Base-by-base conservation (phyloP, 2,797 vertebrate genomes). In the Anableps anableps region DNA sequence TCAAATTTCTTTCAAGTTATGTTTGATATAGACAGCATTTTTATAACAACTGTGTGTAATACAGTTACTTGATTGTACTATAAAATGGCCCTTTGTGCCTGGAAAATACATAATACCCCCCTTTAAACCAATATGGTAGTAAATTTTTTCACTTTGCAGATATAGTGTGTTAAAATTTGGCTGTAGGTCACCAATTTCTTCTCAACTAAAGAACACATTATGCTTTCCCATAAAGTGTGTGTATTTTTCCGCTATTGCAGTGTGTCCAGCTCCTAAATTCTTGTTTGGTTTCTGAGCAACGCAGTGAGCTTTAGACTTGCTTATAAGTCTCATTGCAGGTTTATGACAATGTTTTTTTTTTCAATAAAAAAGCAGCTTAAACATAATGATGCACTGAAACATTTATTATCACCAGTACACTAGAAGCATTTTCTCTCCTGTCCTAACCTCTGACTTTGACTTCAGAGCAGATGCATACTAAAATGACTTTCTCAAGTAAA, bases 171-270 rank as follows among this genome's bases (percentile, higher is more conserved):
- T 62, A 29, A 62, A n/a, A 62, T 62, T 62, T 34, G 58, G 58
- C 58, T 16, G 58, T 34, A 34, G 14, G 6, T 62, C 16, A 62
- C n/a, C 58, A 62, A 58, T 26, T n/a, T 64, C 16, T 64, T 64
- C 34, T 64, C 60, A 64, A 19, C 31, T 34, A 64, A 19, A 64
- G 36, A 36, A 64, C 29, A 60, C 58, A 60, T 31, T 60, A 60
- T 31, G 53, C n/a, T 58, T 58, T 13, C 53, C 26, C 26, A 58
- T 58, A 58, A 58, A 62, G 31, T 34, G 34, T 64, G 60, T 64
- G 60, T 64, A 64, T 64, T 64, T 64, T 64, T 64, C 60, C 60
- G 36, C 58, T 31, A n/a, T 58, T 29, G 26, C 26, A 58, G 53
- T 26, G 26, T 1, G 1, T 26, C 26, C 53, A 58, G 53, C 53